Percentiles rank a stretch among this genome's conserved stretches.
These are phyloP conservation scores for Pseudochirops corinnae DNA, from an alignment of 2,797 vertebrate genomes.

Conservation along the genomic window DNA sequence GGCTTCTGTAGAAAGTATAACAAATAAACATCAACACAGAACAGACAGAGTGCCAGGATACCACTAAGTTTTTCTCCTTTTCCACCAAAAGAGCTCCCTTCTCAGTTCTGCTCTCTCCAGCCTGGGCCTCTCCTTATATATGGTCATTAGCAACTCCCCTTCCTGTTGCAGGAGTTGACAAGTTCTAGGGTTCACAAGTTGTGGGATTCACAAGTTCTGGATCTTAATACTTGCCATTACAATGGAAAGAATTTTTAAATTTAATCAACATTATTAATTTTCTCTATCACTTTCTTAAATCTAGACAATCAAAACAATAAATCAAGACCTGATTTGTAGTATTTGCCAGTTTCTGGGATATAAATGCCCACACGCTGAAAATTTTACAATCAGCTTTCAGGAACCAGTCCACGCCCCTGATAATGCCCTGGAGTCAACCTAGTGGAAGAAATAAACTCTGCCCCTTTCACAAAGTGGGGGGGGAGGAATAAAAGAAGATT, in stretches of 20 bases:
- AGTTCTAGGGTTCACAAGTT: no score
- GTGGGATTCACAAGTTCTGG: no score
- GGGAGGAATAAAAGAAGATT: neutral
- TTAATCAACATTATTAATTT: neutral
- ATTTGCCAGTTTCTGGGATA: neutral
- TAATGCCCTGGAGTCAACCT: neutral
- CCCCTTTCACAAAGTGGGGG: neutral
- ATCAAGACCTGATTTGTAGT: neutral
- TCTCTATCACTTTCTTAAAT: neutral
- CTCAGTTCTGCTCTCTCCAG: no score
- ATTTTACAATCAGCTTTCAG: neutral
- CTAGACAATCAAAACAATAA: neutral
- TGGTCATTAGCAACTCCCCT: no score
- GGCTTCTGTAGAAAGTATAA: no score
- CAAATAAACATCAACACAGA: no score
- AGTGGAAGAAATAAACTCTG: neutral
- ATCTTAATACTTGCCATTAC: no score
- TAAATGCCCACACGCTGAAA: neutral
- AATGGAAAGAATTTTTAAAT: neutral
- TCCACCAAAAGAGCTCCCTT: no score
- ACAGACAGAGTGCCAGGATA: no score
- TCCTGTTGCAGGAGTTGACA: no score
- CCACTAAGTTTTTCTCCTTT: no score
- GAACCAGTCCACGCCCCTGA: neutral
- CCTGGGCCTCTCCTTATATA: no score